These are phyloP conservation scores for Bombyx mandarina DNA, from an alignment of 1,140 invertebrate species.

Conservation along the genomic window DNA sequence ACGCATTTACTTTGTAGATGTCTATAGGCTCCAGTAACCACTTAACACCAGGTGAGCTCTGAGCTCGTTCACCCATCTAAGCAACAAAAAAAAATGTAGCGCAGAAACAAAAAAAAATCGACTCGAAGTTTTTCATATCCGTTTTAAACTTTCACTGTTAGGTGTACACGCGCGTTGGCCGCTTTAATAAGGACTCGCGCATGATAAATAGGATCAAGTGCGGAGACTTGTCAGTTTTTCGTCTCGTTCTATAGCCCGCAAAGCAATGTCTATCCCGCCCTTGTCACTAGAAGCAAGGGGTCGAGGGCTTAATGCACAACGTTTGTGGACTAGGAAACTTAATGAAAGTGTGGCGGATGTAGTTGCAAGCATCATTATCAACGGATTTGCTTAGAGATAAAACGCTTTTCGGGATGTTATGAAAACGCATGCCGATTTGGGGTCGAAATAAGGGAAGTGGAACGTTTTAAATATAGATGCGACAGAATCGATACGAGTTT, in stretches of 20 bases:
- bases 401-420: slow-evolving; percentile 42
- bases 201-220: slow-evolving; percentile 65
- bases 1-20: too few species aligned
- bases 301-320: slow-evolving; percentile 37
- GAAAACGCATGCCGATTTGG: slow-evolving; percentile 53
- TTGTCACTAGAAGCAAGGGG: slow-evolving; percentile 26
- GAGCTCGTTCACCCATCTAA: too few species aligned
- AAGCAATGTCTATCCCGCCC: slow-evolving; percentile 21
- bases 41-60: too few species aligned
- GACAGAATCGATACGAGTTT: slow-evolving; percentile 11
- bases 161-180: slow-evolving; percentile 52
- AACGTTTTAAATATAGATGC: slow-evolving; percentile 25
- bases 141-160: slow-evolving; percentile 44
- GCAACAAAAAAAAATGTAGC: neutral
- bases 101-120: slow-evolving; percentile 11
- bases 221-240: slow-evolving; percentile 20
- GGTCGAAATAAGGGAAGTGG: slow-evolving; percentile 31
- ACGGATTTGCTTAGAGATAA: slow-evolving; percentile 51
- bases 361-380: slow-evolving; percentile 52
- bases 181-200: slow-evolving; percentile 60
- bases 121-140: slow-evolving; percentile 35
- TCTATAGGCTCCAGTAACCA: too few species aligned
- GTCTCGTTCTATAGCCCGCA: slow-evolving; percentile 23
- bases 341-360: slow-evolving; percentile 55
- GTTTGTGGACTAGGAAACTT: slow-evolving; percentile 52